phyloP scores from a whole-genome alignment of 2,797 vertebrate genomes.

The Etheostoma nigrum region DNA sequence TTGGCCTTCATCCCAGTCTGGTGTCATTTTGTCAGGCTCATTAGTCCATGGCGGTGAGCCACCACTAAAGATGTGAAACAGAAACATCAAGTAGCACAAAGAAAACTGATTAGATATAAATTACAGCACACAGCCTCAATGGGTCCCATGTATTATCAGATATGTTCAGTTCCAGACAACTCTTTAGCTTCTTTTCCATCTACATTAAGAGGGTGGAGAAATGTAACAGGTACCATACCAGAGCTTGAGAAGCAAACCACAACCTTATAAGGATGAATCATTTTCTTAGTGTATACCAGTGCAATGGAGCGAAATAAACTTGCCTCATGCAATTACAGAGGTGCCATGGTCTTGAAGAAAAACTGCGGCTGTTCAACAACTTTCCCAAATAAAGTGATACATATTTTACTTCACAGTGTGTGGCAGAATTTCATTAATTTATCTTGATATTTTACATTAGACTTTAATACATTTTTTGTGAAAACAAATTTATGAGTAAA shows the following conservation, averaged over 20 bases:
- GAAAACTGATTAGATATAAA: slow-evolving; percentile 5
- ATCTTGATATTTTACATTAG: background rate
- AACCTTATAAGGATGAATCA: background rate
- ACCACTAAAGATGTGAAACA: background rate
- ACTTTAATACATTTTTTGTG: background rate
- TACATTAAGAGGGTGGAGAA: background rate
- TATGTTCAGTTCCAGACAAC: background rate
- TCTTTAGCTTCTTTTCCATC: background rate
- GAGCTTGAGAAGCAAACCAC: background rate
- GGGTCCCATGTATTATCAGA: background rate
- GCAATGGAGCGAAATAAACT: background rate
- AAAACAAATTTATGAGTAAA: no score
- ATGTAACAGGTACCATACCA: background rate
- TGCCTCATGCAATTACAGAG: slow-evolving; percentile 8
- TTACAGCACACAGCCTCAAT: background rate
- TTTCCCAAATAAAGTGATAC: background rate
- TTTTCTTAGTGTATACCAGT: background rate
- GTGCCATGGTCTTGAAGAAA: slow-evolving; percentile 3
- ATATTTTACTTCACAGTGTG: background rate
- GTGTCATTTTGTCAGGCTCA: slow-evolving; percentile 19
- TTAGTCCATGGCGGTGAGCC: slow-evolving; percentile 3
- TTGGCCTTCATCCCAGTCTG: slow-evolving; percentile 1
- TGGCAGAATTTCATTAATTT: background rate
- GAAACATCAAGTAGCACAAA: background rate
- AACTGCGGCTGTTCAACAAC: background rate